Conservation (phyloP, 53 echinoderm and acorn worm species). For the Holothuria scabra region DNA sequence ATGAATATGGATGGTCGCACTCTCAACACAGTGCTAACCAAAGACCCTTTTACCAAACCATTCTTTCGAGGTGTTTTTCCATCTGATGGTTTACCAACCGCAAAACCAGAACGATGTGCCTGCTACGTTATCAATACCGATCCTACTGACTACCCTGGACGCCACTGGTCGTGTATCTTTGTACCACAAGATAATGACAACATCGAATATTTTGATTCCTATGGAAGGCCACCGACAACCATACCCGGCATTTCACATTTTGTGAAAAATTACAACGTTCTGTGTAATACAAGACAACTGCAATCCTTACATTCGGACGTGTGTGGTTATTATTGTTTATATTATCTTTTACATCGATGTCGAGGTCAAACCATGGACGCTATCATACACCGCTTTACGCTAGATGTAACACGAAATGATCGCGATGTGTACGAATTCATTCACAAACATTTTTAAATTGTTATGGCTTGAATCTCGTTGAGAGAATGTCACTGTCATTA, state of each 20-base stretch:
- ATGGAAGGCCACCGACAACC: not conserved
- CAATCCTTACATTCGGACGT: not conserved
- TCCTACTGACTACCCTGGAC: no score
- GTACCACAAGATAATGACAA: no score
- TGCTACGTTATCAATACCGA: no score
- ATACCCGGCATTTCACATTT: not conserved
- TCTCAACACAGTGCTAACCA: not conserved
- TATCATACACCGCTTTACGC: not conserved
- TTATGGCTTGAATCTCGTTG: no score
- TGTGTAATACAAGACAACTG: not conserved
- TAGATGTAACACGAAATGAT: not conserved
- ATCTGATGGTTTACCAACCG: not conserved
- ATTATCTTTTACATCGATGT: slow-evolving; percentile 29
- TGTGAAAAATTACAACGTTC: not conserved
- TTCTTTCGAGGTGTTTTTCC: not conserved
- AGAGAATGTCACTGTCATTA: no score
- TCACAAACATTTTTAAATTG: no score
- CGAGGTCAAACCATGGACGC: slow-evolving; percentile 1
- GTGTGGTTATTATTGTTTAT: slow-evolving; percentile 10
- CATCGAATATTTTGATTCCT: no score
- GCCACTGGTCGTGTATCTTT: no score
- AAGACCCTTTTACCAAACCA: not conserved
- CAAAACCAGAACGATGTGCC: no score
- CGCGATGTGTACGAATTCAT: no score
- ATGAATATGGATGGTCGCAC: slow-evolving; percentile 8